Base-by-base conservation (phyloP, 64 coral and sea anemone species). In the Anthopleura sola region DNA sequence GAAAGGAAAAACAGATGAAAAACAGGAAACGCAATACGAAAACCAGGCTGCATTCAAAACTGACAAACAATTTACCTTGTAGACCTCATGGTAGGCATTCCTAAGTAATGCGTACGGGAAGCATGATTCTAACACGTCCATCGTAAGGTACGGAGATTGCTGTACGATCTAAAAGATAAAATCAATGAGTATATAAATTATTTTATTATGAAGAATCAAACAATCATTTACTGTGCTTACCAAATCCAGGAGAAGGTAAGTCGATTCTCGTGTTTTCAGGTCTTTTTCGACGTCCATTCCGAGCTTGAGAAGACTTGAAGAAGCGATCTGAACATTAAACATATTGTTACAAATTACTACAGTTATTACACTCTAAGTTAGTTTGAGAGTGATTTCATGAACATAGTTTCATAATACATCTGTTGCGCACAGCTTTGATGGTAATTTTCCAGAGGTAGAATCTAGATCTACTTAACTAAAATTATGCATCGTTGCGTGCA, bases 61-160 rank as follows among this genome's bases (percentile, higher is more conserved):
- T 15, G 5, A 15, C 29, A 34, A 71, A 71, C 66, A 71, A 1
- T 32, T 9, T 79, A 99, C 97, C 97, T 99, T 92, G 57, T 99
- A 99, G 0, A 99, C 93, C 39, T 95, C 90, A 44, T 95, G 97
- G 44, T 95, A 99, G 13, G 97, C 90, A 77, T 99, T 92, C 34
- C 97, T 93, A 66, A 99, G 54, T 38, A 99, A 74, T 29, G 92
- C 90, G 54, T 99, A 99, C 0, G 97, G 97, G 77, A 99, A 99
- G 76, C 97, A 99, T 10, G 97, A 94, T 71, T 99, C 97, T 32
- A 99, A 60, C 24, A 99, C 90, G 55, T 99, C 97, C 97, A 99
- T 99, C 24, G 97, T 99, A 1, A 99, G 90, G 85, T 91, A 95
- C 0, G 97, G 97, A 32, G 93, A 95, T 12, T 99, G 83, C 36